Base-by-base conservation (phyloP, 2,797 vertebrate genomes). In the Cephalopachus bancanus region DNA sequence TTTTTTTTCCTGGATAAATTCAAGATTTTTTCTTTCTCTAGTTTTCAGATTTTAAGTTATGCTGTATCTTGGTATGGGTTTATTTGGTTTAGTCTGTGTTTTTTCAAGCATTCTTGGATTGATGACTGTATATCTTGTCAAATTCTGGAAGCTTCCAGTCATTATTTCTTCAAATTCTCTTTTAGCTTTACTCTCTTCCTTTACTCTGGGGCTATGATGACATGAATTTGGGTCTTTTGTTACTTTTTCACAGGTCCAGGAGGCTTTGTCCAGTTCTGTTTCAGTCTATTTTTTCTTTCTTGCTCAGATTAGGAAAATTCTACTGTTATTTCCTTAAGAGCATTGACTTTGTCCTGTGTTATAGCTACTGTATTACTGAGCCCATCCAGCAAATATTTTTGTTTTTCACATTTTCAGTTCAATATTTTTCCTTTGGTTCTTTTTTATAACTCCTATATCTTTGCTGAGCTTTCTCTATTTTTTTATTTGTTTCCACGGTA, bases 151-250 rank as follows among this genome's bases (percentile, higher is more conserved):
- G 60, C 55, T 84, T 57, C 55, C n/a, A 22, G 26, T 44, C 7
- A 1, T 10, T 2, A 3, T 44, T 55, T 79, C 76, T 53, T 28
- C 10, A 44, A 33, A 49, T 0, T 2, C 24, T 57, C 26, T 22
- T 5, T 6, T 5, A 3, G 44, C 5, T 6, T 7, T 19, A 0
- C 10, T 4, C 16, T 8, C 44, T 14, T 12, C n/a, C 44, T 57
- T 6, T 10, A 1, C 19, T 8, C 60, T 1, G 30, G 28, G n/a
- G 12, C 26, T 7, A 0, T 12, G 16, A 3, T 0, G 30, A 5
- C 5, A 2, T 10, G 30, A 51, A 7, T 1, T 3, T 7, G 19
- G 19, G 0, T 12, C 22, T 5, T 30, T 14, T 20, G 11, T 24
- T 7, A 0, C 30, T 8, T 75, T 20, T 49, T 78, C 55, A 0